These are phyloP conservation scores for Diorhabda sublineata DNA, from an alignment of 1,140 invertebrate genomes.

Conservation along the genomic window DNA sequence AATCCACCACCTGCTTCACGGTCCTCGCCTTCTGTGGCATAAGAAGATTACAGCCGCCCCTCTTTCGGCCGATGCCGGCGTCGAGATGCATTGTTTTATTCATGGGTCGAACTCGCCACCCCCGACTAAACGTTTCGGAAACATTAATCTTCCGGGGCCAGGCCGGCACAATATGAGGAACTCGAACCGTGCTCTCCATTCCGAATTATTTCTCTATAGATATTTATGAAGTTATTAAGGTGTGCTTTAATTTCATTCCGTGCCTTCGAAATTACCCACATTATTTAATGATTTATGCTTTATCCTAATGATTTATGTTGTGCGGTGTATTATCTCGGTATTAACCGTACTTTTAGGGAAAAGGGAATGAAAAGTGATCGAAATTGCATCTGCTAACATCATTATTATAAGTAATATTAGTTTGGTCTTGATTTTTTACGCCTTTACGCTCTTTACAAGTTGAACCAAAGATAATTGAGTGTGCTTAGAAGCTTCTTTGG, in stretches of 20 bases:
- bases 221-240: slow-evolving; percentile 3
- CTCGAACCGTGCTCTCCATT: slow-evolving; percentile 1
- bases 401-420: too few relatives aligned
- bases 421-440: too few relatives aligned
- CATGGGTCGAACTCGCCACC: slow-evolving; percentile 1
- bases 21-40: neutral
- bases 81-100: slow-evolving; percentile 1
- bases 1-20: neutral
- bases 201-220: slow-evolving; percentile 1
- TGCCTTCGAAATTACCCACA: neutral
- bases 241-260: neutral
- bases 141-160: slow-evolving; percentile 1
- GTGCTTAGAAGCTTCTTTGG: too few relatives aligned
- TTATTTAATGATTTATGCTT: slow-evolving; percentile 3
- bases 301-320: slow-evolving; percentile 1
- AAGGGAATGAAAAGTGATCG: too few relatives aligned
- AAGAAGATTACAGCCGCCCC: neutral
- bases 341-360: neutral
- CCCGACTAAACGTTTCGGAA: slow-evolving; percentile 1
- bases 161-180: slow-evolving; percentile 1
- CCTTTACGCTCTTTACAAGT: too few relatives aligned
- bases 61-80: neutral
- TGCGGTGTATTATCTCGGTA: neutral
- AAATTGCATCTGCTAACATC: too few relatives aligned
- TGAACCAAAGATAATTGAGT: too few relatives aligned